Conservation (phyloP, 35 echinoderm and acorn worm species). For the Heliocidaris tuberculata region DNA sequence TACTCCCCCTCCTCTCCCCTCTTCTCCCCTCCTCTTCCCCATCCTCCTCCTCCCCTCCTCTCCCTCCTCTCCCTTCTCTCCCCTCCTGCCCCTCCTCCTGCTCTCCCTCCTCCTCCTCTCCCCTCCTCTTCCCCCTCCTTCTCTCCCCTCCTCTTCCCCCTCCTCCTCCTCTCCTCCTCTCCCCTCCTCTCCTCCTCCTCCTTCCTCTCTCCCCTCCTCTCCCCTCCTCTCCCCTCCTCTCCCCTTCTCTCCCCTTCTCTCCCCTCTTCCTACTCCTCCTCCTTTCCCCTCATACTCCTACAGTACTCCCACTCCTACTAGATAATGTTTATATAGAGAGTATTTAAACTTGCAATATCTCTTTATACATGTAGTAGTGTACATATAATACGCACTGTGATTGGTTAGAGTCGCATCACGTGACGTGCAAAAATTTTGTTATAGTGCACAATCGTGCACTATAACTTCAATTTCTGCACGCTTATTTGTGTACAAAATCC, state of each 20-base stretch:
- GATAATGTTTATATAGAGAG: background rate
- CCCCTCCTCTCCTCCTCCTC: background rate
- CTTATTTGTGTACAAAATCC: too few species aligned
- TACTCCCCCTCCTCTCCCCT: background rate
- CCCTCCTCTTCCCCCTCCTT: background rate
- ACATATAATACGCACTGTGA: too few species aligned
- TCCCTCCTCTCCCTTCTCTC: background rate
- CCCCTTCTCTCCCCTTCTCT: background rate
- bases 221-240: background rate
- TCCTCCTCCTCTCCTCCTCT: background rate
- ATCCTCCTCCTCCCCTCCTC: background rate
- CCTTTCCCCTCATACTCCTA: background rate
- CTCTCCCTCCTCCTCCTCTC: background rate
- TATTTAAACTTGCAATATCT: too few species aligned
- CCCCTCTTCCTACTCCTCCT: background rate
- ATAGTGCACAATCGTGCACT: too few species aligned
- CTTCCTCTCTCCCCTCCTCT: background rate
- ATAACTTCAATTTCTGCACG: too few species aligned
- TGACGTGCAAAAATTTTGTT: too few species aligned
- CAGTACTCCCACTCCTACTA: background rate
- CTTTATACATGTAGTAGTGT: too few species aligned
- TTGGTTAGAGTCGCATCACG: too few species aligned
- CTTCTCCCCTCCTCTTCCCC: background rate
- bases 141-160: background rate
- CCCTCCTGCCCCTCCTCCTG: background rate